Evolutionary conservation across 2,888 invertebrate species (phyloP).

Genomic region (Hemistola chrysoprasaria): DNA sequence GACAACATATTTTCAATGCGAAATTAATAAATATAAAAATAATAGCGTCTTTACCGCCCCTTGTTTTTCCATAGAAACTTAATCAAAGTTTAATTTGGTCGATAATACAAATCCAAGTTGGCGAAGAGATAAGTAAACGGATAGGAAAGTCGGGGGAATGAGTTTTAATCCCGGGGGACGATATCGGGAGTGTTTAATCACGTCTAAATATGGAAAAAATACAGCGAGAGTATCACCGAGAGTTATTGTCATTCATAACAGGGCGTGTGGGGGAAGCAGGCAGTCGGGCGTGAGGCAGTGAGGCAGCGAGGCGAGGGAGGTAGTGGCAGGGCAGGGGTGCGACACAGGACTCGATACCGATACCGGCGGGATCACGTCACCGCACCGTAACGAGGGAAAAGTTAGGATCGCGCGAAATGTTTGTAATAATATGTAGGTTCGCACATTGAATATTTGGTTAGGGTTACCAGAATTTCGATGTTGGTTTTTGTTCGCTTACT

Average conservation of each 20-base stretch:
- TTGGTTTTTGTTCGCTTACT: constrained; percentile 18
- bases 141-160: constrained; percentile 63
- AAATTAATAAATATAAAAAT: constrained; percentile 31
- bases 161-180: constrained; percentile 63
- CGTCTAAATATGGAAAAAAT: constrained; percentile 77
- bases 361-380: constrained; percentile 60
- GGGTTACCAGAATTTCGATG: constrained; percentile 26
- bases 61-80: constrained; percentile 57
- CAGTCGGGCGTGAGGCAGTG: constrained; percentile 11
- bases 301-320: constrained; percentile 26
- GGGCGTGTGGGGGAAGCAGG: constrained; percentile 37
- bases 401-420: constrained; percentile 46
- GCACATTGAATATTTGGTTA: constrained; percentile 32
- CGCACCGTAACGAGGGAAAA: constrained; percentile 52
- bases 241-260: constrained; percentile 80
- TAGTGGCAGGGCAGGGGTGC: constrained; percentile 29
- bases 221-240: constrained; percentile 66
- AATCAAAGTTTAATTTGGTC: constrained; percentile 72
- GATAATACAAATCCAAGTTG: constrained; percentile 72
- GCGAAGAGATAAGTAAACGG: constrained; percentile 65
- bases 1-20: constrained; percentile 11
- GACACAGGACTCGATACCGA: constrained; percentile 56
- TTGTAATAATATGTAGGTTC: constrained; percentile 32
- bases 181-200: constrained; percentile 74
- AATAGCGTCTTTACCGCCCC: constrained; percentile 34